These are phyloP conservation scores for Remorina albescens DNA, from an alignment of 2,797 vertebrate species.

Conservation along the genomic window DNA sequence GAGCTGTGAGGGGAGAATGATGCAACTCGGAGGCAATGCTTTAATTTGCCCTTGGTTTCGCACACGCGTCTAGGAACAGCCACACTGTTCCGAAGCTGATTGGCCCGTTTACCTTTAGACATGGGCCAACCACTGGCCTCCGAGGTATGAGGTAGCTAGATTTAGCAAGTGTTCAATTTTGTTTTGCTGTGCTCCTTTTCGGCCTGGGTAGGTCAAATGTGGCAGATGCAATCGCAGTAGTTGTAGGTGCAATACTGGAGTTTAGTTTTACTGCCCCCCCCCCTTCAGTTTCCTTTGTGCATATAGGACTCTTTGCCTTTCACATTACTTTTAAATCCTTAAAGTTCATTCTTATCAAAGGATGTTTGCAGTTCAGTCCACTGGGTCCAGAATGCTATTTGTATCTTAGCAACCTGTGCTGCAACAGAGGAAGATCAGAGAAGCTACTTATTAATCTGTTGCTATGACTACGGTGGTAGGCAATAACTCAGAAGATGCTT, in stretches of 20 bases:
- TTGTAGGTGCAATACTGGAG: slow-evolving; percentile 54
- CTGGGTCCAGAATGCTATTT: slow-evolving; percentile 73
- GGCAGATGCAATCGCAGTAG: slow-evolving; percentile 62
- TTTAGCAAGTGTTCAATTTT: slow-evolving; percentile 76
- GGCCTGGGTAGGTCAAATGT: slow-evolving; percentile 67
- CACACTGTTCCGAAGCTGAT: slow-evolving; percentile 77
- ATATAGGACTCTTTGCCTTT: slow-evolving; percentile 36
- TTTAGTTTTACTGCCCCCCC: background rate
- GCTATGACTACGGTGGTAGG: slow-evolving; percentile 86
- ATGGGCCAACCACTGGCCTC: slow-evolving; percentile 77
- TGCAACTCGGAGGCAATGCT: slow-evolving; percentile 87
- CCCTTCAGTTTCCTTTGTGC: slow-evolving; percentile 9
- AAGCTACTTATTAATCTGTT: slow-evolving; percentile 89
- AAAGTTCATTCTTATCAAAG: slow-evolving; percentile 78
- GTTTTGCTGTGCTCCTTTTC: slow-evolving; percentile 62
- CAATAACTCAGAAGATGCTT: slow-evolving; percentile 84
- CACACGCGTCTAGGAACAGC: slow-evolving; percentile 82
- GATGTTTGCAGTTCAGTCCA: slow-evolving; percentile 76
- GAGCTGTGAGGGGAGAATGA: slow-evolving; percentile 85
- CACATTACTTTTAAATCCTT: slow-evolving; percentile 67
- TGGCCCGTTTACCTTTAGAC: slow-evolving; percentile 81
- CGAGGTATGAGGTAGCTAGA: slow-evolving; percentile 76
- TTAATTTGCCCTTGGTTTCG: slow-evolving; percentile 82
- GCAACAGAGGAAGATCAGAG: slow-evolving; percentile 82
- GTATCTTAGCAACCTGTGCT: slow-evolving; percentile 87